Percentiles rank a stretch among this genome's conserved stretches.
phyloP scores from a whole-genome alignment of 2,797 vertebrate species.

The Pelobates cultripes region DNA sequence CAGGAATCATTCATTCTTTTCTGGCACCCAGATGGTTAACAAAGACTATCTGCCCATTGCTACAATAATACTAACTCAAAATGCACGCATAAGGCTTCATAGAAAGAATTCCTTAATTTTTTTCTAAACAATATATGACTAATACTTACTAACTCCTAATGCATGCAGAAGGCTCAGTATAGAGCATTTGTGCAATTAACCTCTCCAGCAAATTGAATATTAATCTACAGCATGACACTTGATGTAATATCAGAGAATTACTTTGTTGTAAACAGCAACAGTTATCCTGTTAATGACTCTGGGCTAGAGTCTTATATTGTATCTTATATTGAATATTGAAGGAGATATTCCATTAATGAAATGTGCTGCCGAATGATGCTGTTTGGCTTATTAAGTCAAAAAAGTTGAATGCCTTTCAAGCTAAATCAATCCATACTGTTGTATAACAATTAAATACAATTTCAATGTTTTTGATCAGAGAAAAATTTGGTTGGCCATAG shows the following conservation, averaged over 20 bases:
- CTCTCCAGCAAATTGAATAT: conserved; percentile 31
- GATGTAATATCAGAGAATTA: conserved; percentile 36
- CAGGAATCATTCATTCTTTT: neutral
- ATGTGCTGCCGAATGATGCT: too few species aligned
- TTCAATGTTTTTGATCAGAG: too few species aligned
- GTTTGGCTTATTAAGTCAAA: too few species aligned
- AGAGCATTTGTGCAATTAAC: conserved; percentile 46
- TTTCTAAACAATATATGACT: conserved; percentile 27
- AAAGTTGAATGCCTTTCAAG: too few species aligned
- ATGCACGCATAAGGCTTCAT: conserved; percentile 54
- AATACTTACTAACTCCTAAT: conserved; percentile 52
- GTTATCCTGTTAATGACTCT: too few species aligned
- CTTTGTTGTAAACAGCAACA: neutral
- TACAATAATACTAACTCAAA: conserved; percentile 56
- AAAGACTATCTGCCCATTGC: conserved; percentile 20
- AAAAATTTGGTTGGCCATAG: too few species aligned
- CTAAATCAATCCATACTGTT: too few species aligned
- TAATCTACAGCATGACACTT: conserved; percentile 48
- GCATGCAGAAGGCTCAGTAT: conserved; percentile 44
- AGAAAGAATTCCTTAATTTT: conserved; percentile 41
- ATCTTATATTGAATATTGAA: too few species aligned
- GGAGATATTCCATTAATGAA: too few species aligned
- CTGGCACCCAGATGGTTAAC: neutral
- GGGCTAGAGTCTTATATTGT: too few species aligned
- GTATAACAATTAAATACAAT: too few species aligned